A percentile compares a stretch with the other conserved stretches of the same genome.
Conservation (phyloP, 1,140 invertebrate genomes). For the Drosophila novamexicana region DNA sequence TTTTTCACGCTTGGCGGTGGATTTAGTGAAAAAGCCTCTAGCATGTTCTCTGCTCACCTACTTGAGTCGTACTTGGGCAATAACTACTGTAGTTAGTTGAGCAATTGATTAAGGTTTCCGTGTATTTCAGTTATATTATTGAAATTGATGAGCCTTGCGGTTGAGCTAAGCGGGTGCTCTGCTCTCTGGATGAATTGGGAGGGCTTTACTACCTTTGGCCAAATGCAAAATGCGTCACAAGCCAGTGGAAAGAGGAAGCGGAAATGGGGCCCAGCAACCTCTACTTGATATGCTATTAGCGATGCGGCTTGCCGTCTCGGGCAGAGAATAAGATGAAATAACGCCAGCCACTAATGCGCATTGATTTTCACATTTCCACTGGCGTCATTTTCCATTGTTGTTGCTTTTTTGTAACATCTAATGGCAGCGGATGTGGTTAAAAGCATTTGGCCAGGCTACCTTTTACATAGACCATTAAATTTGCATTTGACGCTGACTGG, state of each 20-base stretch:
- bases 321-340: constrained; percentile 61
- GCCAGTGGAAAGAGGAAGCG: neutral
- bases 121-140: constrained; percentile 40
- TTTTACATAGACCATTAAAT: constrained; percentile 82
- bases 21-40: too few relatives aligned
- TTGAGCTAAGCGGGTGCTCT: constrained; percentile 1
- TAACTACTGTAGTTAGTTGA: neutral
- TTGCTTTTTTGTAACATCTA: constrained; percentile 45
- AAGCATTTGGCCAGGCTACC: constrained; percentile 76
- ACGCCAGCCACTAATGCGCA: constrained; percentile 74
- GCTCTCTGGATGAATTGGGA: neutral
- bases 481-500: constrained; percentile 79
- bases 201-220: constrained; percentile 27
- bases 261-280: constrained; percentile 2
- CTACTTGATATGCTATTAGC: constrained; percentile 53
- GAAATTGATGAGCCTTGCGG: constrained; percentile 45
- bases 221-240: constrained; percentile 45
- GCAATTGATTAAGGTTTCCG: constrained; percentile 37
- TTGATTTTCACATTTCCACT: constrained; percentile 76
- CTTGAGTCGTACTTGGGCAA: neutral
- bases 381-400: constrained; percentile 68
- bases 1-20: too few relatives aligned
- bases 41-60: neutral
- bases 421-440: constrained; percentile 80
- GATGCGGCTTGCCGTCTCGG: constrained; percentile 27